These are phyloP conservation scores for Drosophila nigromelanica DNA, from an alignment of 1,140 invertebrate genomes.

Conservation along the genomic window DNA sequence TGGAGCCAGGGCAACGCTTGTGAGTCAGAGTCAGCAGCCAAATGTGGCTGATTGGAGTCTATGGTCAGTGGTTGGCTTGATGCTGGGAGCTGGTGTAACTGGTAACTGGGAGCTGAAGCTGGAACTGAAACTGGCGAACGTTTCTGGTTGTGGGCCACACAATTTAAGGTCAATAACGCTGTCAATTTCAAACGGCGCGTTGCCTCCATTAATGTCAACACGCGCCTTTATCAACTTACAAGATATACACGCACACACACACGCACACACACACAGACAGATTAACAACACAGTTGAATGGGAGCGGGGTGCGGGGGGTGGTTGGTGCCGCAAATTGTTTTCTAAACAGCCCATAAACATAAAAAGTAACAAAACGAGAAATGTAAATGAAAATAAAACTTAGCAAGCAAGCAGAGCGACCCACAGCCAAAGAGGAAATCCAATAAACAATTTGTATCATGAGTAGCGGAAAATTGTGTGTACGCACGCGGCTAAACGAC, in stretches of 20 bases:
- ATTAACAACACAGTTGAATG: conserved; percentile 52
- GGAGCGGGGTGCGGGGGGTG: not conserved
- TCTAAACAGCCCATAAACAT: conserved; percentile 80
- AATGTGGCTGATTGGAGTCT: conserved; percentile 21
- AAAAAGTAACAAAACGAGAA: conserved; percentile 80
- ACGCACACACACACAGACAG: conserved; percentile 16
- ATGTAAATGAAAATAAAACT: conserved; percentile 81
- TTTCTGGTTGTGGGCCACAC: conserved; percentile 11
- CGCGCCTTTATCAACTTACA: conserved; percentile 76
- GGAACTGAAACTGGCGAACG: not conserved
- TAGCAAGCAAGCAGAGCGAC: conserved; percentile 41
- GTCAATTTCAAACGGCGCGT: conserved; percentile 76
- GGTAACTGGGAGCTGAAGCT: not conserved
- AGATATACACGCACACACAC: conserved; percentile 10
- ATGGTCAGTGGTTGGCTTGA: conserved; percentile 25
- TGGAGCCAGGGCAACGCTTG: conserved; percentile 1
- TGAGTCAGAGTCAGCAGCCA: conserved; percentile 35
- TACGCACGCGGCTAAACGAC: conserved; percentile 79
- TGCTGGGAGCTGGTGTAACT: not conserved
- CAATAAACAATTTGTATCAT: conserved; percentile 83
- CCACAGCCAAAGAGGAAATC: conserved; percentile 72
- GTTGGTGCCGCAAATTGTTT: conserved; percentile 67
- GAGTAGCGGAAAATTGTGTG: conserved; percentile 82
- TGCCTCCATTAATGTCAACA: conserved; percentile 76
- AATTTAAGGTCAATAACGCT: conserved; percentile 80